Evolutionary conservation across 2,797 vertebrate genomes (phyloP).

Genomic region (Eulemur rubriventer): DNA sequence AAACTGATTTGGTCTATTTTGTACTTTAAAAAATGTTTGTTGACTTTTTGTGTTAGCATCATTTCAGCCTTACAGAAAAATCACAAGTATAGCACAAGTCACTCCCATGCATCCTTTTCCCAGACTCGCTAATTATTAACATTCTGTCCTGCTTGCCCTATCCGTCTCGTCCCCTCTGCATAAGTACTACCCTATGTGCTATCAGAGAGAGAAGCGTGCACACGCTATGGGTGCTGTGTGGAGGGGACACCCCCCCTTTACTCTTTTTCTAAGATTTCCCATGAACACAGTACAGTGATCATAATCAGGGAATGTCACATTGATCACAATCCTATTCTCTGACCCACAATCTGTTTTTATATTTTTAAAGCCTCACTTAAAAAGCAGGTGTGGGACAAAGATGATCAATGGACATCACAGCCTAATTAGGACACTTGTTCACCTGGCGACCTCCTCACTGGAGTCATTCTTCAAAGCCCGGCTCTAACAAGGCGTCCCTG

Average conservation of each 20-base stretch:
- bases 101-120: neutral
- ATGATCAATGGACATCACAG: constrained; percentile 56
- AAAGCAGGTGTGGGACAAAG: constrained; percentile 63
- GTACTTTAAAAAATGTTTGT: neutral
- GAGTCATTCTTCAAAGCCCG: constrained; percentile 63
- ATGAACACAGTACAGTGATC: neutral
- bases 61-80: neutral
- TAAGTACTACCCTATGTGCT: neutral
- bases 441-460: constrained; percentile 47
- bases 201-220: neutral
- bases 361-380: constrained; percentile 62
- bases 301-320: neutral
- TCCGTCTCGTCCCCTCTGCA: neutral
- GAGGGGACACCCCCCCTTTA: neutral
- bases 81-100: neutral
- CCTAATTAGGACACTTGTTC: constrained; percentile 73
- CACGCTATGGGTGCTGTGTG: neutral
- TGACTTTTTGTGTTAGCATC: neutral
- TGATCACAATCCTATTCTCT: constrained; percentile 29
- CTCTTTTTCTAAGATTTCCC: neutral
- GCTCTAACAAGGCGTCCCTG: constrained; percentile 57
- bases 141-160: neutral
- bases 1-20: neutral
- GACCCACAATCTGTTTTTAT: constrained; percentile 52
- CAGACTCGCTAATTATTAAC: neutral